Evolutionary conservation across 2,888 invertebrate species (phyloP), one percentile per base, ranked within the genome.

Genomic region (Brachyptera putata): DNA sequence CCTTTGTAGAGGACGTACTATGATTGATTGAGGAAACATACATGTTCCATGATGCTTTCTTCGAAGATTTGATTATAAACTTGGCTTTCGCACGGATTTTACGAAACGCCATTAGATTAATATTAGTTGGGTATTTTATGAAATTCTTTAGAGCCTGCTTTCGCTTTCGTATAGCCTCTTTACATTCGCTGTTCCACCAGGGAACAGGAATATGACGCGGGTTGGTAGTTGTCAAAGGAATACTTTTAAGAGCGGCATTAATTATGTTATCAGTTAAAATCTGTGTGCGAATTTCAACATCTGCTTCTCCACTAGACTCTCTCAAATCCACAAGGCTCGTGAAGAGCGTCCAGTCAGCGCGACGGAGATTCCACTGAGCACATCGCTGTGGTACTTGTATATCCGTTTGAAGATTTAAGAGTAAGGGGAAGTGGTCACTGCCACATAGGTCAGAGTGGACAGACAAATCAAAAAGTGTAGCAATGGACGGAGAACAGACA

Each of bases 391-490:
- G 16, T 9, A 43, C 14, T 16, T 13, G 43, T 43, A 11, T 13
- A 21, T 2, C 16, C 13, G 16, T 14, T 16, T 9, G 9, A 21
- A 18, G 43, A 2, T 43, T 43, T 43, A 43, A 11, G 9, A 43
- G 13, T 18, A 43, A 43, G 16, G 58, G 58, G 26, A 61, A 50
- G 36, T 61, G 61, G 14, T 58, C 58, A 22, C 55, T 59, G 30
- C 48, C 37, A 25, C 50, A 50, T 26, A 61, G 39, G 9, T 61
- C 61, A 3, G 26, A 39, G 25, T 50, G 21, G 5, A 61, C 58
- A 9, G 24, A n/a, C 58, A 14, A 21, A 9, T 43, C 43, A 21
- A 18, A 43, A 43, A 18, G 18, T 9, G 21, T 16, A 18, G 43
- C 43, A 43, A 43, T 18, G 9, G 43, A 43, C 21, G 43, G 43